Percentiles rank a stretch among this genome's conserved stretches.
These are phyloP conservation scores for Toxotes jaculatrix DNA, from an alignment of 2,113 vertebrate species.

Conservation along the genomic window DNA sequence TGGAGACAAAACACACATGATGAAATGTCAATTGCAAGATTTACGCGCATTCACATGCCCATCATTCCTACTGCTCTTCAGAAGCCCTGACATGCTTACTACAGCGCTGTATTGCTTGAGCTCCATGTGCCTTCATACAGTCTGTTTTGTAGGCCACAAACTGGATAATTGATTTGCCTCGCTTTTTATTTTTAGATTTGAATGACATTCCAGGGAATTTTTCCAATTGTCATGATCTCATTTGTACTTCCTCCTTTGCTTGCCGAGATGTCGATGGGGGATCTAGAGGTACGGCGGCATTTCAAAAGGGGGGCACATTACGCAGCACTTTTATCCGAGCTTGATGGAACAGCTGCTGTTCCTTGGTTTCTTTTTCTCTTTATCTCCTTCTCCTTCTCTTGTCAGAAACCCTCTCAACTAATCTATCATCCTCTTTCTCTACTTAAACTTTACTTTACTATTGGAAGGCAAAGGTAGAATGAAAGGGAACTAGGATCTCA, in stretches of 20 bases:
- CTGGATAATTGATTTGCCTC: slow-evolving; percentile 67
- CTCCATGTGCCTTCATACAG: slow-evolving; percentile 30
- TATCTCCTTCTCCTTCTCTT: slow-evolving; percentile 44
- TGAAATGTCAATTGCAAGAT: slow-evolving; percentile 61
- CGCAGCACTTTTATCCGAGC: slow-evolving; percentile 74
- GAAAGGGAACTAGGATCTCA: slow-evolving; percentile 79
- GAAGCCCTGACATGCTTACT: slow-evolving; percentile 54
- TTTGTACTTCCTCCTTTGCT: slow-evolving; percentile 66
- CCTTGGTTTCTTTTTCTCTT: slow-evolving; percentile 46
- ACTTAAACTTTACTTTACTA: slow-evolving; percentile 71
- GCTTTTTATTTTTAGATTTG: slow-evolving; percentile 79
- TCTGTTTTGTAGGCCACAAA: slow-evolving; percentile 66
- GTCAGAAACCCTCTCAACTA: slow-evolving; percentile 66
- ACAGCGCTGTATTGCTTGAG: slow-evolving; percentile 17
- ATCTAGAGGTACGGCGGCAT: slow-evolving; percentile 43
- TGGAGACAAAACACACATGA: slow-evolving; percentile 33
- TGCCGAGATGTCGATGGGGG: slow-evolving; percentile 57
- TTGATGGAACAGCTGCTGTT: slow-evolving; percentile 69
- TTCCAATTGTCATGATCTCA: slow-evolving; percentile 81
- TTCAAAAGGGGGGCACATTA: slow-evolving; percentile 64
- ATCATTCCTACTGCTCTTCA: slow-evolving; percentile 42
- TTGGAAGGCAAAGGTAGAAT: slow-evolving; percentile 72
- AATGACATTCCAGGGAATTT: slow-evolving; percentile 81
- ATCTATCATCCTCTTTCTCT: slow-evolving; percentile 67
- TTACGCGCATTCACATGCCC: slow-evolving; percentile 38